These are phyloP conservation scores for Merodon equestris DNA, from an alignment of 2,888 invertebrate species.

Conservation along the genomic window DNA sequence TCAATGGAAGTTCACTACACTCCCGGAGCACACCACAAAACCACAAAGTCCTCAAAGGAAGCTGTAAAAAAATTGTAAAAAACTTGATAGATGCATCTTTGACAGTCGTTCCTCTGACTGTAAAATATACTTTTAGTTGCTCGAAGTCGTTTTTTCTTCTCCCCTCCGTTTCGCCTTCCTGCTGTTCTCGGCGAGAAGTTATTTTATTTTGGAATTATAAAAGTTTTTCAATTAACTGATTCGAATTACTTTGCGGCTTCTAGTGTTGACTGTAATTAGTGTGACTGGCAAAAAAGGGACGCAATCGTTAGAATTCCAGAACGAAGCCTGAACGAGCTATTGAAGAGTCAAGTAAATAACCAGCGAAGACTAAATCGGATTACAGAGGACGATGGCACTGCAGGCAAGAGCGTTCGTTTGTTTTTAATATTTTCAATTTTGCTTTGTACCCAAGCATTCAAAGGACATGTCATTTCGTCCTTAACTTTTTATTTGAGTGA, in stretches of 20 bases:
- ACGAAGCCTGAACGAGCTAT: constrained; percentile 26
- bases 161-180: not conserved
- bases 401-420: constrained; percentile 4
- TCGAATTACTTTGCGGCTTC: constrained; percentile 48
- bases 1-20: too few relatives aligned
- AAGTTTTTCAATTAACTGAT: constrained; percentile 59
- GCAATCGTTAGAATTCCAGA: too few relatives aligned
- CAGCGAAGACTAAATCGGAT: constrained; percentile 36
- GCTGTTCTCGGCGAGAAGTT: constrained; percentile 25
- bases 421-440: not conserved
- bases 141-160: not conserved
- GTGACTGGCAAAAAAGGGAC: constrained; percentile 38
- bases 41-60: too few relatives aligned
- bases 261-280: constrained; percentile 51
- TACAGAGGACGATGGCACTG: not conserved
- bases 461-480: not conserved
- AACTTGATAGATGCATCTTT: constrained; percentile 9
- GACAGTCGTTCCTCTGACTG: constrained; percentile 17
- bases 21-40: too few relatives aligned
- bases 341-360: constrained; percentile 27
- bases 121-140: constrained; percentile 5
- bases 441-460: too few relatives aligned
- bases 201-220: constrained; percentile 50
- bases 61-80: too few relatives aligned
- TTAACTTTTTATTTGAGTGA: too few relatives aligned